These are phyloP conservation scores for Mobula birostris DNA, from an alignment of 2,113 vertebrate genomes.

Conservation along the genomic window DNA sequence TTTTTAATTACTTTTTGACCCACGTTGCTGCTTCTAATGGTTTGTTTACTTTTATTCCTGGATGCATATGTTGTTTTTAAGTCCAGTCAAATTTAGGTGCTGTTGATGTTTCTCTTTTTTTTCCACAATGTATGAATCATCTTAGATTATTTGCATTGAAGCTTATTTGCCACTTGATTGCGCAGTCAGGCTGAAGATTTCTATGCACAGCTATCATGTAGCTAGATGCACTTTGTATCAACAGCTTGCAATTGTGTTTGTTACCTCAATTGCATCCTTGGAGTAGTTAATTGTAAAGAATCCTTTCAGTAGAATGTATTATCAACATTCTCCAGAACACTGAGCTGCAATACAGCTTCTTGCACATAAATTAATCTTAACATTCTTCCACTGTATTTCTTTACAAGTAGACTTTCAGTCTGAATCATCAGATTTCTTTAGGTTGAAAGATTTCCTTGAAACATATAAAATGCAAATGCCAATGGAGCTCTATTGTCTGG, in stretches of 20 bases:
- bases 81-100: too few species aligned
- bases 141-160: too few species aligned
- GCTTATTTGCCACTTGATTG: too few species aligned
- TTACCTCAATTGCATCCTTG: background rate
- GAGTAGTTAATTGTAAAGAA: background rate
- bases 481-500: constrained; percentile 2
- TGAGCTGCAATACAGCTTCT: background rate
- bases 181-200: background rate
- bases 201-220: background rate
- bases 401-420: background rate
- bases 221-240: background rate
- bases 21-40: background rate
- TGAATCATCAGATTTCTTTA: background rate
- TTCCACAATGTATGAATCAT: too few species aligned
- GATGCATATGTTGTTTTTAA: background rate
- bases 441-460: background rate
- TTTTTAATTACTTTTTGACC: too few species aligned
- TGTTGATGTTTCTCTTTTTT: too few species aligned
- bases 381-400: background rate
- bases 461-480: background rate
- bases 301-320: background rate
- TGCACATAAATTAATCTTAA: background rate
- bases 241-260: background rate
- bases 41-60: background rate
- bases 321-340: background rate